Percentiles rank a stretch among this genome's conserved stretches.
These are phyloP conservation scores for Vulpes vulpes DNA, from an alignment of 2,113 vertebrate species.

Conservation along the genomic window DNA sequence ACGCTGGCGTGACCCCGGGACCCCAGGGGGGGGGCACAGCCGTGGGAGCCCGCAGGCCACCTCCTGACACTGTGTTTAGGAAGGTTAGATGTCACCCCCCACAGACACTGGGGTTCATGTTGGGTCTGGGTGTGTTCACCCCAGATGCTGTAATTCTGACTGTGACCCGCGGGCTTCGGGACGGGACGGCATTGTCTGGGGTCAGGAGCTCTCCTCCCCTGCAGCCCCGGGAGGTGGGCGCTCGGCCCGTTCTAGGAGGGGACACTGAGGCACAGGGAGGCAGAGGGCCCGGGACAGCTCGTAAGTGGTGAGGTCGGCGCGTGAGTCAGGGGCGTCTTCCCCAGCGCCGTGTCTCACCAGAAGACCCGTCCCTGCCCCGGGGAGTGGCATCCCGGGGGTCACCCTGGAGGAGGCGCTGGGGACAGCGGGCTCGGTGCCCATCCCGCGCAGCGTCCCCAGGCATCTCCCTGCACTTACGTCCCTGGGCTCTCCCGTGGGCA, in stretches of 20 bases:
- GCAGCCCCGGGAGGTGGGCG: too few species aligned
- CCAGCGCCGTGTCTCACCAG: background rate
- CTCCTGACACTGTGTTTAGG: background rate
- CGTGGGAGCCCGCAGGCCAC: background rate
- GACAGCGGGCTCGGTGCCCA: background rate
- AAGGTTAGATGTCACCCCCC: background rate
- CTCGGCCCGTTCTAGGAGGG: background rate
- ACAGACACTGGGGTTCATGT: accelerated
- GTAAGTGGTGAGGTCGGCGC: background rate
- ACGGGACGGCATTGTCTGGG: background rate
- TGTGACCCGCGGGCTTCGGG: background rate
- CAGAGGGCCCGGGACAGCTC: background rate
- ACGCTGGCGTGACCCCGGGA: background rate
- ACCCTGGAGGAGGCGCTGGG: background rate
- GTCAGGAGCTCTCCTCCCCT: background rate
- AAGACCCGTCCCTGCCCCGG: background rate
- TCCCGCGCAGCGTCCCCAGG: background rate
- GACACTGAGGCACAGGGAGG: background rate
- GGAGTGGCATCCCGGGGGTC: too few species aligned
- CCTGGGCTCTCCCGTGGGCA: background rate
- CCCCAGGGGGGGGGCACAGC: background rate
- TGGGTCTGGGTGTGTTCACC: background rate
- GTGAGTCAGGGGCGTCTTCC: background rate
- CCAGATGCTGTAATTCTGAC: background rate
- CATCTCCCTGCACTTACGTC: background rate